Percentiles rank a stretch among this genome's conserved stretches.
These are phyloP conservation scores for Turritopsis dohrnii DNA, from an alignment of 30 jellyfish, hydroid and myxozoan species.

Conservation along the genomic window DNA sequence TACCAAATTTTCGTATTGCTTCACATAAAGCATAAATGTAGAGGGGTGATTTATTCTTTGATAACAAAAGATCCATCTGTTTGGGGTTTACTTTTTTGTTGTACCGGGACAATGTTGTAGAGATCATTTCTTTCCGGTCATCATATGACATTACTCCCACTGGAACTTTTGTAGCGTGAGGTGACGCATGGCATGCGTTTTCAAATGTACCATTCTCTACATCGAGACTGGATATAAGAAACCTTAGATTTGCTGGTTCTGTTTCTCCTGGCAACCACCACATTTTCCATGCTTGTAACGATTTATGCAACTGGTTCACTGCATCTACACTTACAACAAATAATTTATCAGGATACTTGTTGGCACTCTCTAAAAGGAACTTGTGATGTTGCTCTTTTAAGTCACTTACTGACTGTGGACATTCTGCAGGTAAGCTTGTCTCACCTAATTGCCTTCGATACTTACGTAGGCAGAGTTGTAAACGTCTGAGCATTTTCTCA, in stretches of 20 bases:
- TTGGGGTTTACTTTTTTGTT: background rate
- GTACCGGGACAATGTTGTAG: background rate
- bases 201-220: background rate
- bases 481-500: background rate
- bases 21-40: background rate
- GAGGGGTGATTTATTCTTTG: background rate
- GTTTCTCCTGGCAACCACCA: constrained; percentile 1
- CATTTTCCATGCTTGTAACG: constrained; percentile 4
- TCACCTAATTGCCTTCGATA: background rate
- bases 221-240: background rate
- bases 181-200: constrained; percentile 2
- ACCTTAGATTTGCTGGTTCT: background rate
- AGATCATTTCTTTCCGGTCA: background rate
- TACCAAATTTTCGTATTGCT: background rate
- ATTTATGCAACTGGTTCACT: background rate
- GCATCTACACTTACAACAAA: background rate
- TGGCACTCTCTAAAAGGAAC: background rate
- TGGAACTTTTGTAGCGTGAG: background rate
- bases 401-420: background rate
- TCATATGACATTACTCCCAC: background rate
- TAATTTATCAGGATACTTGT: constrained; percentile 2
- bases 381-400: background rate
- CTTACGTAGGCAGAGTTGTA: background rate
- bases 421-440: background rate
- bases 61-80: background rate